These are phyloP conservation scores for Myiopsitta monachus DNA, from an alignment of 2,113 vertebrate genomes.

Conservation along the genomic window DNA sequence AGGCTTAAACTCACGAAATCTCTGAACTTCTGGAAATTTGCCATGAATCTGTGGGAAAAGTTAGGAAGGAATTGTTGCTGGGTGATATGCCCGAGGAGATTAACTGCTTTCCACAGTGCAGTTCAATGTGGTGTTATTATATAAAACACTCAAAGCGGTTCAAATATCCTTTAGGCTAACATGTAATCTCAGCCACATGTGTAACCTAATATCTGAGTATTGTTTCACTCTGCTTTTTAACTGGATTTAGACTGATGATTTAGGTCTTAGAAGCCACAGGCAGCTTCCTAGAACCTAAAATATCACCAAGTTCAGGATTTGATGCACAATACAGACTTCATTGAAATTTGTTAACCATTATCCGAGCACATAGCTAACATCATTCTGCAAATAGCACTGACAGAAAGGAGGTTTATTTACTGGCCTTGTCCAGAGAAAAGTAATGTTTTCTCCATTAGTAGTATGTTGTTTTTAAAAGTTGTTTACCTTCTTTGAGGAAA, in stretches of 20 bases:
- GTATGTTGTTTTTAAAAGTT: slow-evolving; percentile 25
- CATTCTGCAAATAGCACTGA: not conserved
- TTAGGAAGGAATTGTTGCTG: slow-evolving; percentile 45
- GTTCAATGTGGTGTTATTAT: slow-evolving; percentile 60
- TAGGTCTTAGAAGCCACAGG: slow-evolving; percentile 35
- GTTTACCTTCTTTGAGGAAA: slow-evolving; percentile 54
- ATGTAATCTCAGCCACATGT: slow-evolving; percentile 35
- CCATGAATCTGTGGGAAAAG: slow-evolving; percentile 67
- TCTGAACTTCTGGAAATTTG: slow-evolving; percentile 8
- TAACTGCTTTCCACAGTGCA: slow-evolving; percentile 46
- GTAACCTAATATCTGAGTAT: slow-evolving; percentile 68
- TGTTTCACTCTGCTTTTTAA: slow-evolving; percentile 58
- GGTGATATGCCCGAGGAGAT: slow-evolving; percentile 56
- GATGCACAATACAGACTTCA: not conserved
- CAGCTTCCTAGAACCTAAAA: slow-evolving; percentile 12
- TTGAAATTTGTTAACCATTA: not conserved
- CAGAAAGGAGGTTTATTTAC: not conserved
- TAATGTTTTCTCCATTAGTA: slow-evolving; percentile 60
- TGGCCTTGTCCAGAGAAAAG: not conserved
- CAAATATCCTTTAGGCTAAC: slow-evolving; percentile 44
- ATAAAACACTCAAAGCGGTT: slow-evolving; percentile 56
- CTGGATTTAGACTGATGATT: slow-evolving; percentile 26
- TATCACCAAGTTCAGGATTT: not conserved
- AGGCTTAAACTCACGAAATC: slow-evolving; percentile 26
- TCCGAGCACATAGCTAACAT: not conserved